Percentiles rank a stretch among this genome's conserved stretches.
Conservation (phyloP, 2,797 vertebrate genomes). For the Crypturellus tataupa region DNA sequence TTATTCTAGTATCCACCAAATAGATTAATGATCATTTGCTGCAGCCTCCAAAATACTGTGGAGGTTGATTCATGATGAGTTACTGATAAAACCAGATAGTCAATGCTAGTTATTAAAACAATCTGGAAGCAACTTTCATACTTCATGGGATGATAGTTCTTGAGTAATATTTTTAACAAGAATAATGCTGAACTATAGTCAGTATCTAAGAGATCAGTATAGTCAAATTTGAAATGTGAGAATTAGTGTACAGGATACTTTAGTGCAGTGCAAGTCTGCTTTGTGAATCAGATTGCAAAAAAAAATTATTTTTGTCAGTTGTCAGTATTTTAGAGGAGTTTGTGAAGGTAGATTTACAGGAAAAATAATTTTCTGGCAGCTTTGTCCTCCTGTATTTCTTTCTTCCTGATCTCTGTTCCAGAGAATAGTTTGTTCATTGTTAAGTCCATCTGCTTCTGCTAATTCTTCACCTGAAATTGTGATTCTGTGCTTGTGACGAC, state of each 20-base stretch:
- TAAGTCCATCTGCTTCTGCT: conserved; percentile 11
- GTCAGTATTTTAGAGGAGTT: not conserved
- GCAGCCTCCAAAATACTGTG: not conserved
- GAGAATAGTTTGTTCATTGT: not conserved
- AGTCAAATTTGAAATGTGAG: not conserved
- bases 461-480: conserved; percentile 27
- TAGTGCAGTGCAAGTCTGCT: not conserved
- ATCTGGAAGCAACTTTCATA: not conserved
- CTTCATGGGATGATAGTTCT: not conserved
- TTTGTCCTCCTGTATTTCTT: not conserved
- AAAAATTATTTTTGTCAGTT: not conserved
- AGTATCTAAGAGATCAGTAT: not conserved
- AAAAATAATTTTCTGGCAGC: not conserved
- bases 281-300: not conserved
- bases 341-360: not conserved
- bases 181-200: not conserved
- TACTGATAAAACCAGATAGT: not conserved
- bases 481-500: not conserved
- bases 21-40: not conserved
- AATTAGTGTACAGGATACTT: not conserved
- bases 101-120: not conserved
- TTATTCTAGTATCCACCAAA: not conserved
- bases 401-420: not conserved
- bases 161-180: not conserved
- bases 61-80: not conserved